Conservation (phyloP, 2,113 vertebrate species). For the Brachirus orientalis region DNA sequence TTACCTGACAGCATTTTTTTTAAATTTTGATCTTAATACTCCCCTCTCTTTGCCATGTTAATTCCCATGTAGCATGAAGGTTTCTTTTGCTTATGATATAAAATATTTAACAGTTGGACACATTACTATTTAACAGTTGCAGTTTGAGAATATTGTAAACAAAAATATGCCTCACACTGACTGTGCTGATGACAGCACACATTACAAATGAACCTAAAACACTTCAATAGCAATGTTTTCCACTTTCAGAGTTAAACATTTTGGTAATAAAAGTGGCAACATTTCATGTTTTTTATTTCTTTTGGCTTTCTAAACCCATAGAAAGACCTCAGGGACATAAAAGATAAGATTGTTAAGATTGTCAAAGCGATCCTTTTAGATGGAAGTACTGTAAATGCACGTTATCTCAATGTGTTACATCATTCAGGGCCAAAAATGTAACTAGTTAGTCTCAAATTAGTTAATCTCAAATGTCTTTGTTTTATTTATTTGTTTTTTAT, state of each 20-base stretch:
- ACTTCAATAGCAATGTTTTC: not conserved
- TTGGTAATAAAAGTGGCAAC: not conserved
- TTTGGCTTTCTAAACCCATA: constrained; percentile 24
- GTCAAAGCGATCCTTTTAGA: too few relatives aligned
- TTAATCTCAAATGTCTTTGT: too few relatives aligned
- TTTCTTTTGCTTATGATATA: too few relatives aligned
- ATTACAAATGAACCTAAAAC: constrained; percentile 3
- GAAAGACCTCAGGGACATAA: constrained; percentile 39
- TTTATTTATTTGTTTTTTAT: too few relatives aligned
- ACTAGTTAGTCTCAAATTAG: too few relatives aligned
- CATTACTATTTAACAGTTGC: too few relatives aligned
- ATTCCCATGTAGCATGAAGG: not conserved
- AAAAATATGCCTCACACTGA: constrained; percentile 18
- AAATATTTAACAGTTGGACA: not conserved
- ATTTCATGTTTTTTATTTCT: not conserved
- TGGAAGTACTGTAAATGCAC: constrained; percentile 27
- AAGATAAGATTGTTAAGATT: too few relatives aligned
- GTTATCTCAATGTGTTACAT: not conserved
- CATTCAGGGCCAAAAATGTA: too few relatives aligned
- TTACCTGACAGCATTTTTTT: not conserved
- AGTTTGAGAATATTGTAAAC: not conserved
- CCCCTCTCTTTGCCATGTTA: not conserved
- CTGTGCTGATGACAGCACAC: not conserved
- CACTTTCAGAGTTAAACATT: not conserved
- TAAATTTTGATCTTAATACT: not conserved